Base-by-base conservation (phyloP, 2,797 vertebrate species). In the Betta splendens region DNA sequence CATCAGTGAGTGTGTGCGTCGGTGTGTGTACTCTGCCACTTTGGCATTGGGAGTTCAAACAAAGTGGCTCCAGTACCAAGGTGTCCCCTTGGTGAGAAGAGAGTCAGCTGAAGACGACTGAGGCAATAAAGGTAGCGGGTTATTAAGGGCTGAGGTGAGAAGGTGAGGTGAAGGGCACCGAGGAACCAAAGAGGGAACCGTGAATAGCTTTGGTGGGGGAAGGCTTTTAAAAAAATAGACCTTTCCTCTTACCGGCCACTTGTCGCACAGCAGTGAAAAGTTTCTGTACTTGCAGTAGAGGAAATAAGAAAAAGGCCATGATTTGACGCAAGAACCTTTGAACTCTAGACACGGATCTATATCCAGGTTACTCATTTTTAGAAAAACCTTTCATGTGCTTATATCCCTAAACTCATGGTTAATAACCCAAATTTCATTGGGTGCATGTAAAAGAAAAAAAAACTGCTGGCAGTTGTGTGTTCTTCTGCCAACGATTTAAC, bases 121-220 rank as follows among this genome's bases (percentile, higher is more conserved):
- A 72, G 56, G 47, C 20, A 9, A 26, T 18, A 7, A 45, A 66
- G 49, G 60, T 42, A 62, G 59, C 36, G 40, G 52, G 67, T 68
- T 79, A 67, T 75, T 76, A 73, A 79, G 63, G 60, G 64, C 25
- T 3, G 28, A 58, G 73, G 75, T 81, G 51, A 74, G 53, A 46
- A 75, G 65, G 72, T 40, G 46, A 73, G 75, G 80, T 83, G 75
- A 37, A 57, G 48, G 44, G 31, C 53, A 3, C 70, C 40, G 38
- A 73, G 57, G 64, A 64, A 38, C 47, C 44, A 25, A 39, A 42
- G 28, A 58, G 48, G 46, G 51, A 61, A 33, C 43, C 43, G 3
- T 13, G 20, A 52, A 68, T 64, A 31, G 29, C 58, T 51, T 39
- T 51, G 28, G 26, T 17, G 28, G 25, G 75, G 71, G 36, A 76